A percentile compares a stretch with the other conserved stretches of the same genome.
Conservation (phyloP, 2,888 invertebrate genomes). For the Aphidoletes aphidimyza region DNA sequence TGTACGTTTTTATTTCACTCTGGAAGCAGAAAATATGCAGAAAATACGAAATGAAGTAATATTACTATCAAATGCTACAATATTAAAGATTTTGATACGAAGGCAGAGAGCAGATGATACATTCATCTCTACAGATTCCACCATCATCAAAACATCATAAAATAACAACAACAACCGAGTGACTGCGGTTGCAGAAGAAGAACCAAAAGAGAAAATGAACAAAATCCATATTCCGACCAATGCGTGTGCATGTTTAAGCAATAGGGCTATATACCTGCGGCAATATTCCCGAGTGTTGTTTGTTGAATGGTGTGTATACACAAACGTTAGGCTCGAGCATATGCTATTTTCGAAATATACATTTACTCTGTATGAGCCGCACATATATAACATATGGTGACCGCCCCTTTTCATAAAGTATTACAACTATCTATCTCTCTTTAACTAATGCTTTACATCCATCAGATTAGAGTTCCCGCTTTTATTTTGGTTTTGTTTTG, state of each 20-base stretch:
- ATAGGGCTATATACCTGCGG: not conserved
- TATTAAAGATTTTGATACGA: not conserved
- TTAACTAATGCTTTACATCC: not conserved
- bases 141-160: constrained; percentile 3
- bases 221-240: constrained; percentile 12
- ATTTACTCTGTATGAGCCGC: not conserved
- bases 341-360: not conserved
- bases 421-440: not conserved
- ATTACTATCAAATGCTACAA: not conserved
- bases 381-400: constrained; percentile 48
- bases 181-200: not conserved
- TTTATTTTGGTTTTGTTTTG: too few relatives aligned
- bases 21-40: too few relatives aligned
- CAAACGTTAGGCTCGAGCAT: not conserved
- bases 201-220: not conserved
- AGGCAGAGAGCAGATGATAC: not conserved
- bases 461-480: too few relatives aligned
- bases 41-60: not conserved
- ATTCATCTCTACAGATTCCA: not conserved
- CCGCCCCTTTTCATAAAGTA: constrained; percentile 42
- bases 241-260: not conserved
- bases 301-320: not conserved
- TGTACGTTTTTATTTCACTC: too few relatives aligned
- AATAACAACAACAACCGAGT: not conserved
- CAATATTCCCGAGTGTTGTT: too few relatives aligned